These are phyloP conservation scores for Orchestes rusci DNA, from an alignment of 2,888 invertebrate genomes.

Conservation along the genomic window DNA sequence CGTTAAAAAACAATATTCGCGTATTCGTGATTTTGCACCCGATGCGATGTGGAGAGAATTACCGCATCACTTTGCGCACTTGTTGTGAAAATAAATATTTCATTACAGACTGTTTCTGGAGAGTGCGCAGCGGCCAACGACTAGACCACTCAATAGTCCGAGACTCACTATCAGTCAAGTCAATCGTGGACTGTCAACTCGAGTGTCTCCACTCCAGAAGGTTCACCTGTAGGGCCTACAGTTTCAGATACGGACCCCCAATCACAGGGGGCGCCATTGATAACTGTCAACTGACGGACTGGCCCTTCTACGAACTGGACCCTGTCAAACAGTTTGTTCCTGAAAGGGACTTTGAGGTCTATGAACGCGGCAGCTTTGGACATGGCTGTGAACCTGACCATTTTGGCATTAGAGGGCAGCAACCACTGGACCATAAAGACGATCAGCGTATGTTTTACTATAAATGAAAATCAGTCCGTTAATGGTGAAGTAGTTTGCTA, in stretches of 20 bases:
- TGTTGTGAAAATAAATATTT: too few relatives aligned
- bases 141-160: constrained; percentile 57
- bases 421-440: too few relatives aligned
- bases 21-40: too few relatives aligned
- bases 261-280: constrained; percentile 57
- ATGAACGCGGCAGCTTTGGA: constrained; percentile 74
- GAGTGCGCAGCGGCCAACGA: constrained; percentile 66
- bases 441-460: too few relatives aligned
- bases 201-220: constrained; percentile 66
- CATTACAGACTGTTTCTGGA: constrained; percentile 86
- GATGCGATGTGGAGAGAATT: too few relatives aligned
- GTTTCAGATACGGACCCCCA: constrained; percentile 66
- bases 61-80: too few relatives aligned
- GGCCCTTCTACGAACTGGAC: constrained; percentile 60
- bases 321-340: constrained; percentile 51
- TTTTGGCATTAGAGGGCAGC: constrained; percentile 38
- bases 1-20: too few relatives aligned
- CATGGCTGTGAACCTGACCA: constrained; percentile 71
- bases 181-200: constrained; percentile 71
- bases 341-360: constrained; percentile 65
- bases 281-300: constrained; percentile 73
- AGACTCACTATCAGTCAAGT: constrained; percentile 60
- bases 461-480: too few relatives aligned
- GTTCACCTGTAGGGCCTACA: constrained; percentile 75
- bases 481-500: constrained; percentile 81